Evolutionary conservation across 2,113 vertebrate genomes (phyloP).

Genomic region (Pycnonotus jocosus): DNA sequence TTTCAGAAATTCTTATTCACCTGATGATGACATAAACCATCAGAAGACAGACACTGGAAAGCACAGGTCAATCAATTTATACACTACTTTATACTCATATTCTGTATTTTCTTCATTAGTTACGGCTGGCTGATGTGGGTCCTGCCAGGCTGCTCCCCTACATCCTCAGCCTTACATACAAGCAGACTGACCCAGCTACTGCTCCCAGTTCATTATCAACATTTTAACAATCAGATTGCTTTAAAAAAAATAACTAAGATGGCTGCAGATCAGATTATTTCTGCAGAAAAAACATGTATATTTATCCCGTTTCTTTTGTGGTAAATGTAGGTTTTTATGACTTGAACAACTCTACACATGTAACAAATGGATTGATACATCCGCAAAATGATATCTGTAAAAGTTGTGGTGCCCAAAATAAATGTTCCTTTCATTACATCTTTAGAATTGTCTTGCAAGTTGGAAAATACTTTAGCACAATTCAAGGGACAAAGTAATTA

Average conservation of each 20-base stretch:
- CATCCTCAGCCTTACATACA: rapidly evolving
- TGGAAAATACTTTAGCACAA: background rate
- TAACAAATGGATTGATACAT: background rate
- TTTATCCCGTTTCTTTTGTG: background rate
- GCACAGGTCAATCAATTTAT: background rate
- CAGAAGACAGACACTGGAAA: background rate
- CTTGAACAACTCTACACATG: rapidly evolving
- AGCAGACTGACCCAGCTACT: background rate
- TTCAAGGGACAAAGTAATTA: background rate
- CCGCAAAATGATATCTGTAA: background rate
- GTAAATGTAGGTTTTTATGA: background rate
- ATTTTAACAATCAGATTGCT: background rate
- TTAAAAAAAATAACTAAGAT: background rate
- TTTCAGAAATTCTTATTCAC: constrained; percentile 3
- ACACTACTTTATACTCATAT: background rate
- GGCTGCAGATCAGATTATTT: background rate
- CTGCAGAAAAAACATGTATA: background rate
- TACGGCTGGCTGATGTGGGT: background rate
- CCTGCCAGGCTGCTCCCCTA: background rate
- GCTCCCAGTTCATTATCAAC: background rate
- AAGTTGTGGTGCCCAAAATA: background rate
- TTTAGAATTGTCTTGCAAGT: background rate
- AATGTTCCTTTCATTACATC: background rate
- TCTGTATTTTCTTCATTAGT: background rate
- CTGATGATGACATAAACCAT: background rate